Evolutionary conservation across 2,888 invertebrate species (phyloP).

Genomic region (Gastracanthus pulcherrimus): DNA sequence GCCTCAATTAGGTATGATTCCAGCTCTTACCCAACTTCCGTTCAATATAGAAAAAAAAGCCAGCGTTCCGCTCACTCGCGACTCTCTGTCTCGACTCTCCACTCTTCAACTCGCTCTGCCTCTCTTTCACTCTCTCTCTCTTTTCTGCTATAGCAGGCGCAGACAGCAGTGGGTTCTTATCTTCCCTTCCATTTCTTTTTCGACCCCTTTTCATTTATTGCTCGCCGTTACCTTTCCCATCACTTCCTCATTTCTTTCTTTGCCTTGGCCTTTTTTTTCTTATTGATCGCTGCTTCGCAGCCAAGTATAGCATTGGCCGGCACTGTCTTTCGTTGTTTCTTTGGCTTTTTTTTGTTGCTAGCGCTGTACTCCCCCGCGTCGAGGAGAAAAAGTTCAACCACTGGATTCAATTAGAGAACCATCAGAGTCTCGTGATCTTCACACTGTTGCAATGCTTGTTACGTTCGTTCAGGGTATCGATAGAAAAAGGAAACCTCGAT

Average conservation of each 20-base stretch:
- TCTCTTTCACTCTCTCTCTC: not conserved
- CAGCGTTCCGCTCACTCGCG: no score
- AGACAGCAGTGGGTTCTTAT: constrained; percentile 13
- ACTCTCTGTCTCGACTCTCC: no score
- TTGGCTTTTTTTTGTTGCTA: not conserved
- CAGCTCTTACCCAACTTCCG: constrained; percentile 53
- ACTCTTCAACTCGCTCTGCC: no score
- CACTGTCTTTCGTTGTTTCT: not conserved
- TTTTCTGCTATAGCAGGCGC: not conserved
- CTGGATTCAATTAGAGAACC: constrained; percentile 45
- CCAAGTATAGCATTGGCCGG: not conserved
- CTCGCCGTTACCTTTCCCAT: constrained; percentile 22
- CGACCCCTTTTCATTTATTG: constrained; percentile 32
- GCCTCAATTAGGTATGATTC: constrained; percentile 57
- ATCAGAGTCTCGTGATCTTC: constrained; percentile 25
- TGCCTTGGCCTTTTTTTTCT: not conserved
- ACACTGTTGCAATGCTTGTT: constrained; percentile 18
- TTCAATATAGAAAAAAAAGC: constrained; percentile 33
- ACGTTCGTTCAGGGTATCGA: constrained; percentile 14
- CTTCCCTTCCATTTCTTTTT: constrained; percentile 35
- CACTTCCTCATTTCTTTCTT: not conserved
- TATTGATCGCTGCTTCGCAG: not conserved
- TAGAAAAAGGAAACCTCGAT: not conserved
- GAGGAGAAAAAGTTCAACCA: constrained; percentile 16
- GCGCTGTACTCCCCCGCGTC: not conserved